Percentiles rank a stretch among this genome's conserved stretches.
These are phyloP conservation scores for Hirtodrosophila trivittata DNA, from an alignment of 2,888 invertebrate species.

Conservation along the genomic window DNA sequence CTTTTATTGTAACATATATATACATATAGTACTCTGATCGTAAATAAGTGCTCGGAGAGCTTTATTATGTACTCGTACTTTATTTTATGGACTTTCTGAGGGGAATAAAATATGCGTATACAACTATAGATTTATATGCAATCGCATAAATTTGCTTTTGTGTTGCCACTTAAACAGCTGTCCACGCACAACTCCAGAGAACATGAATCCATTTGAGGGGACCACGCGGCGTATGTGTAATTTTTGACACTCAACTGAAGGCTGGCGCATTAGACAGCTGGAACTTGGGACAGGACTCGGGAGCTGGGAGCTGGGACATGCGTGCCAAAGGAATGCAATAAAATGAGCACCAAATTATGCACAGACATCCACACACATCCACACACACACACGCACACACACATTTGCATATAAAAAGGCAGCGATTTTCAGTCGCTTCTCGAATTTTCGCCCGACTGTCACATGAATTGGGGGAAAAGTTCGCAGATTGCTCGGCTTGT, in stretches of 20 bases:
- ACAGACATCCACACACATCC: conserved; percentile 44
- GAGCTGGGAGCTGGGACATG: conserved; percentile 17
- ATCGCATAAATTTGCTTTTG: conserved; percentile 54
- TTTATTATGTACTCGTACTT: conserved; percentile 1
- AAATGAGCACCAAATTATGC: conserved; percentile 60
- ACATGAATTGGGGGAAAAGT: conserved; percentile 23
- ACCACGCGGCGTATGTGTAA: too few species aligned
- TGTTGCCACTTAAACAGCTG: conserved; percentile 52
- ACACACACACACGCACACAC: too few species aligned
- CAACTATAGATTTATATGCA: conserved; percentile 51
- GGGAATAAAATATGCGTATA: conserved; percentile 35
- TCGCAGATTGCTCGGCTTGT: conserved; percentile 2
- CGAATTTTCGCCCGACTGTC: too few species aligned
- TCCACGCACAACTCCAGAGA: conserved; percentile 29
- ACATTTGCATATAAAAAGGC: conserved; percentile 50
- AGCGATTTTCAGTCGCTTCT: conserved; percentile 29
- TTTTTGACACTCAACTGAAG: too few species aligned
- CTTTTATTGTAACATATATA: not conserved
- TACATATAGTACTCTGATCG: not conserved
- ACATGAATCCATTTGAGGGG: conserved; percentile 38
- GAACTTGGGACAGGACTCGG: conserved; percentile 9
- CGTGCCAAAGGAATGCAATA: conserved; percentile 64
- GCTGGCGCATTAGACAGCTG: conserved; percentile 17
- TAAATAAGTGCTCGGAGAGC: too few species aligned
- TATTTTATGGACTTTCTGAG: conserved; percentile 31